Evolutionary conservation across 1,140 invertebrate genomes (phyloP).

Genomic region (Pogonus chalceus): DNA sequence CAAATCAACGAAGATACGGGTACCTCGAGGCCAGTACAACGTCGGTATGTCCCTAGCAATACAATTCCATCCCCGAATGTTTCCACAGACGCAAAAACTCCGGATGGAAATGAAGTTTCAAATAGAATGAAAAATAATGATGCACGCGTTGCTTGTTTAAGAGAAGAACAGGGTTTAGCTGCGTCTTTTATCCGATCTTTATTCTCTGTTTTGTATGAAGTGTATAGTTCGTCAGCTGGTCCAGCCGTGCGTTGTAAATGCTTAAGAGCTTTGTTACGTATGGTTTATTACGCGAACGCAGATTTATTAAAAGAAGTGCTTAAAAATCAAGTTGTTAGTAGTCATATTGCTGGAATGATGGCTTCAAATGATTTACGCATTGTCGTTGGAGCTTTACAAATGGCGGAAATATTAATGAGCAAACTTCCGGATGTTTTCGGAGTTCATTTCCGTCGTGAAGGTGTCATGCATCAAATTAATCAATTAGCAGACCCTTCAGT

Average conservation of each 20-base stretch:
- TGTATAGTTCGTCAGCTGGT: conserved; percentile 93
- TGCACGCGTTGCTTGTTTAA: conserved; percentile 52
- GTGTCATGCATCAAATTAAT: conserved; percentile 84
- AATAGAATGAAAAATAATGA: conserved; percentile 28
- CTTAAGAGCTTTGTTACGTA: conserved; percentile 84
- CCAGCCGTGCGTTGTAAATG: conserved; percentile 96
- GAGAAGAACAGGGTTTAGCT: conserved; percentile 56
- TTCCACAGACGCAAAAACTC: conserved; percentile 14
- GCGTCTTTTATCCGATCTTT: conserved; percentile 76
- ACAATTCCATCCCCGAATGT: conserved; percentile 20
- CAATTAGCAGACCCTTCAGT: conserved; percentile 60
- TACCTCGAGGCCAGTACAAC: conserved; percentile 81
- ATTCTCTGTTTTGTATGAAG: conserved; percentile 88
- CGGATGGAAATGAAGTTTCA: conserved; percentile 15
- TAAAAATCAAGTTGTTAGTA: conserved; percentile 89
- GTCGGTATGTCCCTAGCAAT: conserved; percentile 40
- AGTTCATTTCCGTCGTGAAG: conserved; percentile 90
- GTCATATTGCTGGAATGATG: conserved; percentile 96
- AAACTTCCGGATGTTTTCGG: conserved; percentile 90
- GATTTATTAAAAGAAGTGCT: conserved; percentile 78
- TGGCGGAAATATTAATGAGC: conserved; percentile 93
- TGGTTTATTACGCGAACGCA: conserved; percentile 88
- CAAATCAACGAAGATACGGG: conserved; percentile 97
- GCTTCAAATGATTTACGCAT: conserved; percentile 91
- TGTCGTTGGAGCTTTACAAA: conserved; percentile 92